Percentiles rank a stretch among this genome's conserved stretches.
phyloP scores from a whole-genome alignment of 2,888 invertebrate species.

The Omphaloscelis lunosa region DNA sequence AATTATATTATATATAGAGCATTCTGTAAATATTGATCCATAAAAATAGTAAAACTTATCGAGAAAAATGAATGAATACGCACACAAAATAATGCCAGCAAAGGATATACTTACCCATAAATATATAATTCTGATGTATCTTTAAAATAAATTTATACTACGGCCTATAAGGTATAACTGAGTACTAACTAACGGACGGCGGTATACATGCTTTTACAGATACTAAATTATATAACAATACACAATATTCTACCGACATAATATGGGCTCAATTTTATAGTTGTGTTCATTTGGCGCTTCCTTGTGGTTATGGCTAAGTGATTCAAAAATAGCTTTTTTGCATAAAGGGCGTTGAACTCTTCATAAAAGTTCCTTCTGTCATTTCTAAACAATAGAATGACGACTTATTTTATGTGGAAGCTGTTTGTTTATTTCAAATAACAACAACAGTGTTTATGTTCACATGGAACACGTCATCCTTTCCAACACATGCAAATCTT shows the following conservation, averaged over 20 bases:
- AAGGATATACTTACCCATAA: background rate
- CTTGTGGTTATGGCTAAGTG: slow-evolving; percentile 17
- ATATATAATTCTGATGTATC: background rate
- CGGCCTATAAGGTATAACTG: background rate
- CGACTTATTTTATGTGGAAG: slow-evolving; percentile 26
- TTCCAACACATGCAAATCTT: slow-evolving; percentile 24
- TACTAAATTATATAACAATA: slow-evolving; percentile 27
- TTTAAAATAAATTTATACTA: background rate
- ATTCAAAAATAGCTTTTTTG: slow-evolving; percentile 13
- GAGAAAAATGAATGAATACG: background rate
- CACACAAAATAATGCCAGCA: background rate
- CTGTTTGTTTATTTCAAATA: slow-evolving; percentile 32
- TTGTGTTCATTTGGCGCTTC: slow-evolving; percentile 13
- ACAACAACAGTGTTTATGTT: slow-evolving; percentile 19
- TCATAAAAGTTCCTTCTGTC: slow-evolving; percentile 24
- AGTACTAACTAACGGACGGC: background rate
- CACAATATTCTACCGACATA: background rate
- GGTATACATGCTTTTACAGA: background rate
- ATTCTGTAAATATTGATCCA: background rate
- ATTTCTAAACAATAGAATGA: slow-evolving; percentile 63
- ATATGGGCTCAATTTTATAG: background rate
- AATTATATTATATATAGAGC: background rate
- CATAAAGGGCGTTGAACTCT: slow-evolving; percentile 34
- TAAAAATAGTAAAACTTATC: background rate
- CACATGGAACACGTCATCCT: slow-evolving; percentile 41